phyloP scores from a whole-genome alignment of 1,140 invertebrate genomes.

The Venustaconcha ellipsiformis region DNA sequence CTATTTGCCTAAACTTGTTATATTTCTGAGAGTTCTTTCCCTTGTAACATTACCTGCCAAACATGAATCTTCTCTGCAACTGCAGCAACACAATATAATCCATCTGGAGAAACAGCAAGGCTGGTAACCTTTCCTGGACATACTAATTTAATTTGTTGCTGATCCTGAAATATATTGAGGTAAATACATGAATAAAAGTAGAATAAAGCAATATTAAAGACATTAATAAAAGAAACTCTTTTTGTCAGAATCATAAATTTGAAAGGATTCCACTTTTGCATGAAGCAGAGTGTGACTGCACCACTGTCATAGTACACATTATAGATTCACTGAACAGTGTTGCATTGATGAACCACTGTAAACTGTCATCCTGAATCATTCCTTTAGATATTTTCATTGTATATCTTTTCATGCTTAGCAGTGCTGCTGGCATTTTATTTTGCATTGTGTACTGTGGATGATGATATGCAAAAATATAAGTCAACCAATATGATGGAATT shows the following conservation, averaged over 20 bases:
- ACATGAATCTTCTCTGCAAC: slow-evolving; percentile 86
- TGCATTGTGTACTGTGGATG: too few species aligned
- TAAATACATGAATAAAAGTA: slow-evolving; percentile 1
- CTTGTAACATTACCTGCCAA: slow-evolving; percentile 74
- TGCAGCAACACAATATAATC: slow-evolving; percentile 79
- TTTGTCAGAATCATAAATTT: neutral
- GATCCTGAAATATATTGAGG: slow-evolving; percentile 52
- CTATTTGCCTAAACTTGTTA: neutral
- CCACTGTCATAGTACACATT: too few species aligned
- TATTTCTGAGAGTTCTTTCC: neutral
- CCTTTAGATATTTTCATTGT: too few species aligned
- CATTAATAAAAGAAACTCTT: neutral
- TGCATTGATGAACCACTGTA: too few species aligned
- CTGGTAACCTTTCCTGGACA: slow-evolving; percentile 82
- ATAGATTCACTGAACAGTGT: too few species aligned
- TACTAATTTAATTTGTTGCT: slow-evolving; percentile 75
- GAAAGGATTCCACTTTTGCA: too few species aligned
- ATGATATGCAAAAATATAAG: too few species aligned
- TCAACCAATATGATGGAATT: too few species aligned
- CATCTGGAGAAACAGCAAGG: slow-evolving; percentile 77
- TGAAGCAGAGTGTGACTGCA: too few species aligned
- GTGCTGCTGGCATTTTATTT: too few species aligned
- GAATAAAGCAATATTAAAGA: neutral
- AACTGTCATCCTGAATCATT: too few species aligned
- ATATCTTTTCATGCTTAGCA: too few species aligned